phyloP scores from a whole-genome alignment of 2,113 vertebrate genomes.

The Rafetus swinhoei region DNA sequence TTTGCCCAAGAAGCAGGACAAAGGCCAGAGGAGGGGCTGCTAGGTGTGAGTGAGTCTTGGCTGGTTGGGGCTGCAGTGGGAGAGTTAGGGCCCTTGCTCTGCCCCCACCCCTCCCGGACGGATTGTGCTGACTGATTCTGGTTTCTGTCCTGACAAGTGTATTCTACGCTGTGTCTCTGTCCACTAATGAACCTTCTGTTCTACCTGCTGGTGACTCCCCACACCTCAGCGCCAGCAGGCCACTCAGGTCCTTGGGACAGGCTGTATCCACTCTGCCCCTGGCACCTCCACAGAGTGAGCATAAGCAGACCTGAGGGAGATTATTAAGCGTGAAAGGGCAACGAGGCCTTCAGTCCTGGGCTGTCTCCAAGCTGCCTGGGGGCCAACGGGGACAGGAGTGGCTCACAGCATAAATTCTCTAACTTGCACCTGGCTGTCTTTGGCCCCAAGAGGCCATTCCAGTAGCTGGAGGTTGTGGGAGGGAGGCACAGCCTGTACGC shows the following conservation, averaged over 20 bases:
- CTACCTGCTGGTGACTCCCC: too few relatives aligned
- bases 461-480: neutral
- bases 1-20: too few relatives aligned
- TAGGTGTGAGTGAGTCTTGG: too few relatives aligned
- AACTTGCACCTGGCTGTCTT: neutral
- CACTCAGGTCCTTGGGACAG: neutral
- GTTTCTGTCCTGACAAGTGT: too few relatives aligned
- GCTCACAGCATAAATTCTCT: neutral
- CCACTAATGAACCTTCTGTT: too few relatives aligned
- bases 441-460: neutral
- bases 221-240: neutral
- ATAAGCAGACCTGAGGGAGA: fast-evolving
- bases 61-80: too few relatives aligned
- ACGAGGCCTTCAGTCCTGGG: neutral
- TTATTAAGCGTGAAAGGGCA: neutral
- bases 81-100: too few relatives aligned
- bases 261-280: neutral
- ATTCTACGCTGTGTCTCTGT: too few relatives aligned
- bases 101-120: too few relatives aligned
- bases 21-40: too few relatives aligned
- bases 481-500: neutral
- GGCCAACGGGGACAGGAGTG: neutral
- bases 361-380: neutral
- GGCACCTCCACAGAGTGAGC: neutral
- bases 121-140: too few relatives aligned